These are phyloP conservation scores for Rhincodon typus DNA, from an alignment of 2,797 vertebrate genomes.

Conservation along the genomic window DNA sequence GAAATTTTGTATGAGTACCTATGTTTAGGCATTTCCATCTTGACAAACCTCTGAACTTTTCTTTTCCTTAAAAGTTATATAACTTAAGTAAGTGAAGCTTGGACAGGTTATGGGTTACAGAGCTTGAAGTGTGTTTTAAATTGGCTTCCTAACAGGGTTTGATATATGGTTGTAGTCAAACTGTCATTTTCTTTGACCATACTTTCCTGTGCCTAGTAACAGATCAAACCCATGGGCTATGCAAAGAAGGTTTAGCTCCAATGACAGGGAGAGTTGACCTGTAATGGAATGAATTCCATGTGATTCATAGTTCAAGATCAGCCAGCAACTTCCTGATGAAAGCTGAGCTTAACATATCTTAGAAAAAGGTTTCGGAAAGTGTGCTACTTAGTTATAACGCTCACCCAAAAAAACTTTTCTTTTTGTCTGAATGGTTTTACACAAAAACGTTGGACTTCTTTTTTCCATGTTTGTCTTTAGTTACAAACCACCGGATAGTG, in stretches of 20 bases:
- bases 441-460: background rate
- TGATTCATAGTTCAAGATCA: background rate
- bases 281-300: background rate
- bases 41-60: background rate
- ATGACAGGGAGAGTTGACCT: background rate
- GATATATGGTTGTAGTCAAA: background rate
- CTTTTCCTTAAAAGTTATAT: background rate
- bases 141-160: constrained; percentile 4
- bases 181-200: background rate
- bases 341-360: background rate
- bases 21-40: background rate
- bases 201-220: background rate
- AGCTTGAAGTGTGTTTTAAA: constrained; percentile 25
- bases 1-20: background rate
- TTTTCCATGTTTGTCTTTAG: background rate
- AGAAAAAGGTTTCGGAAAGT: background rate
- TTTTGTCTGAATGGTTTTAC: background rate
- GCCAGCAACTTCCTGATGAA: background rate
- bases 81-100: background rate
- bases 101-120: background rate
- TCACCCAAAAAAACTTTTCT: background rate
- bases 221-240: background rate
- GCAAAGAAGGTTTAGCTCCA: background rate
- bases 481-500: background rate
- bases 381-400: background rate